phyloP scores from a whole-genome alignment of 2,797 vertebrate species.

The Hybognathus amarus region DNA sequence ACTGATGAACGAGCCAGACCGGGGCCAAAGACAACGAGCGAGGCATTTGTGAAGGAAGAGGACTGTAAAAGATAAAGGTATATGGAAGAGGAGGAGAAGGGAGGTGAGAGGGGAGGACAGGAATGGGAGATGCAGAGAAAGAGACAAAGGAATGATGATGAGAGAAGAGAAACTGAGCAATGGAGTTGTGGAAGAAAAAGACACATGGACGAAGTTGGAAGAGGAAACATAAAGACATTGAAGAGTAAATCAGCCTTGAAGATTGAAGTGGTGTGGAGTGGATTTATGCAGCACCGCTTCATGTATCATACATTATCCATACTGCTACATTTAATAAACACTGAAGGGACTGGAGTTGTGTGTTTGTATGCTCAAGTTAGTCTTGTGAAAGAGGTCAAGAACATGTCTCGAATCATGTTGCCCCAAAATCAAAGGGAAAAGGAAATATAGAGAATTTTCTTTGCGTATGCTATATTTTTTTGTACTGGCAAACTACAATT shows the following conservation, averaged over 20 bases:
- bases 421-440: background rate
- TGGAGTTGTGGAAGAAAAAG: constrained; percentile 67
- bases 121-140: constrained; percentile 62
- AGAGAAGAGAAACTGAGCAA: constrained; percentile 71
- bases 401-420: background rate
- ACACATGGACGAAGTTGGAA: constrained; percentile 51
- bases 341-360: constrained; percentile 31
- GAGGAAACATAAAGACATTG: constrained; percentile 63
- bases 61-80: constrained; percentile 54
- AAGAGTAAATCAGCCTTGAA: constrained; percentile 72
- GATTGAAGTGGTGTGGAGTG: constrained; percentile 54
- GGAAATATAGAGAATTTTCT: background rate
- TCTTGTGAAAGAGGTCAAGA: background rate
- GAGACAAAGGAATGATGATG: constrained; percentile 69
- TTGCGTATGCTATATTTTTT: background rate
- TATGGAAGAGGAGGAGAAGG: constrained; percentile 33
- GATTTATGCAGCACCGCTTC: constrained; percentile 52
- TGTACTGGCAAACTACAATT: background rate
- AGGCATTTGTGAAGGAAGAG: constrained; percentile 33
- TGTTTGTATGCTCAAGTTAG: constrained; percentile 11
- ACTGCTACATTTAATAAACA: constrained; percentile 19
- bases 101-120: constrained; percentile 69
- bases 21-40: constrained; percentile 15
- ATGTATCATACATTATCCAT: constrained; percentile 52
- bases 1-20: constrained; percentile 40